A percentile compares a stretch with the other conserved stretches of the same genome.
phyloP scores from a whole-genome alignment of 2,888 invertebrate genomes.

The Thyatira batis region DNA sequence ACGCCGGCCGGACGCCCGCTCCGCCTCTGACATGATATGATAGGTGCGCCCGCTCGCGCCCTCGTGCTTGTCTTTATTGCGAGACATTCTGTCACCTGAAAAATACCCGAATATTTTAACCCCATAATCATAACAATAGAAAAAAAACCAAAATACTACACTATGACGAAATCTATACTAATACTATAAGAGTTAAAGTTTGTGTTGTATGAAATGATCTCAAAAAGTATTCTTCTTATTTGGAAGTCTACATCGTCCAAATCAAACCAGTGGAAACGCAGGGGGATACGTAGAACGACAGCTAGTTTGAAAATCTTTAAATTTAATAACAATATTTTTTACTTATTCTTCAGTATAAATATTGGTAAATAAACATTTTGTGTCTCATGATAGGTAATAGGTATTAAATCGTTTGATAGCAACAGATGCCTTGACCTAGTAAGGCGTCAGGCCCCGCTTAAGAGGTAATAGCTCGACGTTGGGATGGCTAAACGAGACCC shows the following conservation, averaged over 20 bases:
- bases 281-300: too few species aligned
- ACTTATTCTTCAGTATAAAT: too few species aligned
- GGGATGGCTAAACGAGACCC: not conserved
- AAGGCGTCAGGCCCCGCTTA: not conserved
- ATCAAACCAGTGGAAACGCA: too few species aligned
- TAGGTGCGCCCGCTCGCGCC: constrained; percentile 91
- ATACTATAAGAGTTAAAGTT: too few species aligned
- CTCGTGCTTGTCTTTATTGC: constrained; percentile 95
- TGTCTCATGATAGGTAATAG: too few species aligned
- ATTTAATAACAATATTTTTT: too few species aligned
- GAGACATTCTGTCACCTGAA: constrained; percentile 85
- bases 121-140: not conserved
- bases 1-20: constrained; percentile 95
- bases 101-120: constrained; percentile 13
- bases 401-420: not conserved
- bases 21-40: constrained; percentile 96
- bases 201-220: too few species aligned
- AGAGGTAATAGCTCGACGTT: not conserved
- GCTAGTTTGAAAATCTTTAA: too few species aligned
- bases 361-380: too few species aligned
- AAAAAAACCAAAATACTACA: too few species aligned
- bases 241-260: not conserved
- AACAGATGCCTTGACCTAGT: not conserved
- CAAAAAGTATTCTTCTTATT: too few species aligned
- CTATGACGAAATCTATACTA: too few species aligned